phyloP scores from a whole-genome alignment of 53 echinoderm and acorn worm genomes.

The Pentamera pediparva region DNA sequence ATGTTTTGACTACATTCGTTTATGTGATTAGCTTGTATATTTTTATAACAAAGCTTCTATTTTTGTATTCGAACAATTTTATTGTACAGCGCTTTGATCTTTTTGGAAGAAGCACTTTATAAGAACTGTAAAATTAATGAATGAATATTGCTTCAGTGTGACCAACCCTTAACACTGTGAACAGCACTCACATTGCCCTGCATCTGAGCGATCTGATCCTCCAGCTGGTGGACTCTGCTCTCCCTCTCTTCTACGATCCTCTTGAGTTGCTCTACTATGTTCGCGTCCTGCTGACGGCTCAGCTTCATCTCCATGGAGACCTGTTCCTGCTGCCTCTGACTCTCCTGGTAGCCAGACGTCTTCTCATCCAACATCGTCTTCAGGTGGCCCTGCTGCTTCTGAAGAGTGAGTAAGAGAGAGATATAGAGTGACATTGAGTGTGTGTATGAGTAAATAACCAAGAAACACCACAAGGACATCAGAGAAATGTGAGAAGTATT shows the following conservation, averaged over 20 bases:
- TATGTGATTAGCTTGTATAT: not conserved
- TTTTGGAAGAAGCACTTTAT: no score
- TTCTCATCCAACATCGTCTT: constrained; percentile 67
- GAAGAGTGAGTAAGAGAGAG: not conserved
- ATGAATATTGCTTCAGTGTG: not conserved
- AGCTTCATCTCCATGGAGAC: constrained; percentile 47
- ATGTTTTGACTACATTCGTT: no score
- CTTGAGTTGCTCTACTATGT: constrained; percentile 79
- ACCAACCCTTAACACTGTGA: not conserved
- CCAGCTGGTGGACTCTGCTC: constrained; percentile 67
- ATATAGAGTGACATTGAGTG: no score
- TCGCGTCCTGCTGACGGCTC: constrained; percentile 61
- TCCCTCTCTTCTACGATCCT: constrained; percentile 79
- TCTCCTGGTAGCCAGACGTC: constrained; percentile 42
- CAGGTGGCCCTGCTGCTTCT: constrained; percentile 82
- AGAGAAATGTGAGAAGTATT: not conserved
- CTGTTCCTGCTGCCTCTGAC: constrained; percentile 33
- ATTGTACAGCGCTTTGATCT: no score
- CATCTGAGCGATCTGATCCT: constrained; percentile 74
- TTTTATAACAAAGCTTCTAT: no score
- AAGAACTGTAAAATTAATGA: no score
- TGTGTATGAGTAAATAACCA: no score
- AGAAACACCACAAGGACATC: not conserved
- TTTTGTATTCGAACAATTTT: no score
- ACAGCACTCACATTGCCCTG: constrained; percentile 52